A percentile compares a stretch with the other conserved stretches of the same genome.
Evolutionary conservation across 2,888 invertebrate genomes (phyloP).

Genomic region (Monochamus alternatus): DNA sequence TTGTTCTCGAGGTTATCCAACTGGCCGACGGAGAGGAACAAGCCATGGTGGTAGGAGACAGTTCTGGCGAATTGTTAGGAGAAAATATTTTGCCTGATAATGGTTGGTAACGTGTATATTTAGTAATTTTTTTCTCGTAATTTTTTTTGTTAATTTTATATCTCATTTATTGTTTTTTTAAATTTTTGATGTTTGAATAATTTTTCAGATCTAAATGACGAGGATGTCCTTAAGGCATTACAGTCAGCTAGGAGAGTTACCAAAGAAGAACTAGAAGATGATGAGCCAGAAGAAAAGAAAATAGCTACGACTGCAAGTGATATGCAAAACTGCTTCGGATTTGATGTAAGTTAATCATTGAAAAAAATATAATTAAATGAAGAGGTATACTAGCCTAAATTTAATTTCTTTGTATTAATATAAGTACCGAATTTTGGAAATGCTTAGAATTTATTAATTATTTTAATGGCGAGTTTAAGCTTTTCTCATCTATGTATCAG

Average conservation of each 20-base stretch:
- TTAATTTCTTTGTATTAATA: too few species aligned
- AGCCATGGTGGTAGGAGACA: constrained; percentile 75
- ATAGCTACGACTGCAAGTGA: constrained; percentile 71
- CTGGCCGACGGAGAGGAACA: constrained; percentile 80
- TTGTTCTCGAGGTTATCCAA: constrained; percentile 92
- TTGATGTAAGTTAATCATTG: constrained; percentile 78
- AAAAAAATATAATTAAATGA: not conserved
- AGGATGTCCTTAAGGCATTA: constrained; percentile 70
- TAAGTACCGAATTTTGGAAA: too few species aligned
- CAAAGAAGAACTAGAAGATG: constrained; percentile 61
- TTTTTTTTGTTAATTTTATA: constrained; percentile 44
- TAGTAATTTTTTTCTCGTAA: constrained; percentile 15
- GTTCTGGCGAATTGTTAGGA: constrained; percentile 69
- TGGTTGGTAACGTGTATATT: constrained; percentile 55
- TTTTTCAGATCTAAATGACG: constrained; percentile 69
- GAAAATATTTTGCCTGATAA: constrained; percentile 69
- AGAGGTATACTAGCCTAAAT: too few species aligned
- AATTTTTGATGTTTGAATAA: not conserved
- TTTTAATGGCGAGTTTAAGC: too few species aligned
- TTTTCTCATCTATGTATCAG: too few species aligned
- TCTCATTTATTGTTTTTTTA: not conserved
- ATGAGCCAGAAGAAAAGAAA: constrained; percentile 63
- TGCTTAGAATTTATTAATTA: too few species aligned
- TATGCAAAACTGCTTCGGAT: constrained; percentile 88
- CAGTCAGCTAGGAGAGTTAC: constrained; percentile 66